Evolutionary conservation across 1,140 invertebrate species (phyloP), one percentile per base, ranked within the genome.

Genomic region (Neotoxoptera formosana): DNA sequence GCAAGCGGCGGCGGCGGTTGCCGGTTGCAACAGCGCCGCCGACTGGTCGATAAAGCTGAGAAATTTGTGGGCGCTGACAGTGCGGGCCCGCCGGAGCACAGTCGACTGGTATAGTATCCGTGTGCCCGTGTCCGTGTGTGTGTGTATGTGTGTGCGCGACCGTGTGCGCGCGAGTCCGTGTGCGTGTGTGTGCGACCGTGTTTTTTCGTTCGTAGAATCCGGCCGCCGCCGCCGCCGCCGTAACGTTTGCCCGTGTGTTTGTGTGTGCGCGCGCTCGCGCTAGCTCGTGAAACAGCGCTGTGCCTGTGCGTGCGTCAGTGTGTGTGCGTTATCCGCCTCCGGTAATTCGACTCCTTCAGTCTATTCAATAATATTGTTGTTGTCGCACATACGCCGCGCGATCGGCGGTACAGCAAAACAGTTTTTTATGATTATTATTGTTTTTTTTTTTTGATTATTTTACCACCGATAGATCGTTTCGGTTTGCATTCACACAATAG

Each of bases 11-110:
- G 81, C 81, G 91, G 91, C 81, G 91, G 91, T 93, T 91, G 90
- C 90, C 90, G 90, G 90, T 91, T 93, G 91, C 91, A 93, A 93
- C 91, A 93, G 91, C 91, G 91, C 91, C 91, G 91, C 47, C 91
- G 91, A 93, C 91, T 84, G 91, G 91, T 93, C 91, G 91, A 93
- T 93, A 93, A 93, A 93, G 91, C 91, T 93, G 91, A 93, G 91
- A 93, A 93, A 93, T 93, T 93, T 93, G 91, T 93, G 91, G 91
- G 91, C 91, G 91, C 91, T 93, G 91, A 93, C 91, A 93, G 91
- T 93, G 91, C 91, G 91, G 91, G 76, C 91, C 91, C 91, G 91
- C 81, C 91, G 91, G 91, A 93, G 81, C 91, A 41, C 91, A 93
- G 91, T 84, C 91, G 91, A 93, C 91, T 36, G 91, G 76, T 84